A percentile compares a stretch with the other conserved stretches of the same genome.
Evolutionary conservation across 2,797 vertebrate species (phyloP).

Genomic region (Anguilla anguilla): DNA sequence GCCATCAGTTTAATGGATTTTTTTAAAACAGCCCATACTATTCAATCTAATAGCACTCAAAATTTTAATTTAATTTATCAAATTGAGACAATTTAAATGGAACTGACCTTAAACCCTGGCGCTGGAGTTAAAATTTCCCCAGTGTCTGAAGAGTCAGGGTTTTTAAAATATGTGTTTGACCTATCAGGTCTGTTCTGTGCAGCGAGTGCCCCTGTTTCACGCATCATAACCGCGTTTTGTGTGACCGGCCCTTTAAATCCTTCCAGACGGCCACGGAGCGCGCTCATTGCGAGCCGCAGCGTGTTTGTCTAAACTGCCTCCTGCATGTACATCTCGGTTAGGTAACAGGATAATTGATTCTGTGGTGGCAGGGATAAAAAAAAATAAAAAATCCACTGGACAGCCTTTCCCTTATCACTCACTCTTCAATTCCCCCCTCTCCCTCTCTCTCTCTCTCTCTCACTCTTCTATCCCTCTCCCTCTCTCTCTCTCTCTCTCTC

Average conservation of each 20-base stretch:
- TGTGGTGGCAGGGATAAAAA: neutral
- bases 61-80: neutral
- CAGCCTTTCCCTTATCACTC: slow-evolving; percentile 5
- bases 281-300: neutral
- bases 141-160: neutral
- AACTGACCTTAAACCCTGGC: neutral
- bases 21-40: neutral
- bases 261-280: neutral
- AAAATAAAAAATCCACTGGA: neutral
- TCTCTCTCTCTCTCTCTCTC: no score
- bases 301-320: slow-evolving; percentile 1
- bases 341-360: slow-evolving; percentile 14
- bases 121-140: neutral
- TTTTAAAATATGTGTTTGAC: neutral
- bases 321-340: neutral
- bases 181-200: neutral
- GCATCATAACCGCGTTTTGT: neutral
- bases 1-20: neutral
- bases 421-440: neutral
- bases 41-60: neutral
- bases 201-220: neutral
- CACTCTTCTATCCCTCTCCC: neutral
- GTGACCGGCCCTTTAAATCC: neutral
- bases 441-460: neutral
- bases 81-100: neutral